These are phyloP conservation scores for Labeo calbasu DNA, from an alignment of 2,797 vertebrate species.

Conservation along the genomic window DNA sequence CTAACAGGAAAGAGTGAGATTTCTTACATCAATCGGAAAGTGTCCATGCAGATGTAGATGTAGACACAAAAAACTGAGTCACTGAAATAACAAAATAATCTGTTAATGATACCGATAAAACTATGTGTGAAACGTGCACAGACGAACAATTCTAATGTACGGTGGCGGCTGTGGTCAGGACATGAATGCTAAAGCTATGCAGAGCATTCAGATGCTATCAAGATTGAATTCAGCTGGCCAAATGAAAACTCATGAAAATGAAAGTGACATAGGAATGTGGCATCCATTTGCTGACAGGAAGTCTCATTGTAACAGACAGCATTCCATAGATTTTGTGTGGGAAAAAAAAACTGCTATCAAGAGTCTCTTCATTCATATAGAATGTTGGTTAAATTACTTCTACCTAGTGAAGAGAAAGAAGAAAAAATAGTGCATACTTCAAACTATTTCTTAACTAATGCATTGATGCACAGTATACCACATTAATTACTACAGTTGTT, in stretches of 20 bases:
- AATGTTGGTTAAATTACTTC: not conserved
- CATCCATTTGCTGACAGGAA: conserved; percentile 25
- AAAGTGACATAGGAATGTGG: conserved; percentile 10
- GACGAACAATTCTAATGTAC: not conserved
- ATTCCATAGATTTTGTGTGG: not conserved
- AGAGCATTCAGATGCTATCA: conserved; percentile 7
- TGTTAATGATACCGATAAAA: not conserved
- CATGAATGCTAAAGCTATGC: not conserved
- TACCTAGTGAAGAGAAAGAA: not conserved
- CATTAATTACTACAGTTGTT: not conserved
- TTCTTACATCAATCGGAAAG: conserved; percentile 68
- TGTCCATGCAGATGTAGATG: conserved; percentile 59
- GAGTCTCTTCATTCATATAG: not conserved
- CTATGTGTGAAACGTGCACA: not conserved
- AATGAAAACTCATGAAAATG: conserved; percentile 8
- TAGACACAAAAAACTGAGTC: conserved; percentile 56
- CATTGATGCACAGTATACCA: no score
- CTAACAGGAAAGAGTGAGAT: conserved; percentile 71
- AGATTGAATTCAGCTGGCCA: not conserved
- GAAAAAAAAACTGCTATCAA: not conserved
- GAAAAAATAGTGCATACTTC: not conserved
- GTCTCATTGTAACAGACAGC: conserved; percentile 7
- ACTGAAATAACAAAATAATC: conserved; percentile 9
- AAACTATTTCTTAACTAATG: not conserved
- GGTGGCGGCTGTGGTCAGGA: not conserved